phyloP scores from a whole-genome alignment of 2,113 vertebrate species.

The Pica pica region DNA sequence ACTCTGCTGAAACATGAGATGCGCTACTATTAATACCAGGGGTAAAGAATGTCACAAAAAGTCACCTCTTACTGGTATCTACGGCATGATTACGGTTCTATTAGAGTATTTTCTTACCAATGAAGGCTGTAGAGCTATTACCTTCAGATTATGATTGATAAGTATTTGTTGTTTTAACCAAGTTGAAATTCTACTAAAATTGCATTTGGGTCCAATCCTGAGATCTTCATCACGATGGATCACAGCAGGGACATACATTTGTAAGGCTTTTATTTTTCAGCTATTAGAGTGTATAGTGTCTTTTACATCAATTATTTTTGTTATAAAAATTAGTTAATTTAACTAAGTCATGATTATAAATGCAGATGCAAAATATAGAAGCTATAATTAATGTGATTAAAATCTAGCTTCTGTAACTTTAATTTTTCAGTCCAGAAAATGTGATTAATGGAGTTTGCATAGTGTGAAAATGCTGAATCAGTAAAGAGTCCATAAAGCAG shows the following conservation, averaged over 20 bases:
- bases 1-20: background rate
- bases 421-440: background rate
- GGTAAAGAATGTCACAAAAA: background rate
- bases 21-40: background rate
- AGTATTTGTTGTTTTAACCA: background rate
- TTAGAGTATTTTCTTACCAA: background rate
- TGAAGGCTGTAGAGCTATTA: background rate
- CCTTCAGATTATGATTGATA: background rate
- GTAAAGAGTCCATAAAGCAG: background rate
- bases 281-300: background rate
- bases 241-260: background rate
- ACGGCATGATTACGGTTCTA: background rate
- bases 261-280: background rate
- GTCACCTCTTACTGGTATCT: background rate
- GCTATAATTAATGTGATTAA: background rate
- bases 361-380: background rate
- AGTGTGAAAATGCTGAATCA: background rate
- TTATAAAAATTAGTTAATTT: background rate
- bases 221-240: background rate
- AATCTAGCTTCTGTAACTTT: background rate
- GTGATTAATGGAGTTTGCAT: background rate
- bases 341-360: background rate
- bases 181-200: background rate
- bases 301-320: background rate
- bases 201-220: background rate